Base-by-base conservation (phyloP, 2,113 vertebrate genomes). In the Benitochromis conjunctus region DNA sequence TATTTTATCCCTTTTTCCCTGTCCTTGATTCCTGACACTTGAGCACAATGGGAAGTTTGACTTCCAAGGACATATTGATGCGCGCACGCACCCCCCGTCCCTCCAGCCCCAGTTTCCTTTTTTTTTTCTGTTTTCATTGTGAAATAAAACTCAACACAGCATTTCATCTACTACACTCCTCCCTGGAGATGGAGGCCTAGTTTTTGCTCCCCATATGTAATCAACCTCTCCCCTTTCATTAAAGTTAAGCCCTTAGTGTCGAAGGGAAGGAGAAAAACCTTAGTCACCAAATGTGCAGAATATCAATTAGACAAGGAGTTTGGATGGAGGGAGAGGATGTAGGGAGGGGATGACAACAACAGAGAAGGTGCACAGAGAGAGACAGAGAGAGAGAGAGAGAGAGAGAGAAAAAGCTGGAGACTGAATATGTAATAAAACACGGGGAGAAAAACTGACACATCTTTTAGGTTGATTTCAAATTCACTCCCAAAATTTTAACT, bases 51-150 rank as follows among this genome's bases (percentile, higher is more conserved):
- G 91, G 91, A 94, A 94, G 90, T 94, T 86, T 62, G 82, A 94
- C 87, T 95, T 94, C 88, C 93, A 95, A 94, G 91, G 94, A 91
- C 88, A 88, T 55, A 84, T 31, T 81, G 86, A 85, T 87, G 90
- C 58, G 8, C 62, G 81, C 53, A 12, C 53, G 9, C 48, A 46
- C 36, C 31, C 38, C 41, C 41, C 4, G 5, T 9, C 12, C 1
- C 60, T 16, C 19, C 1, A 51, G 38, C 5, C 48, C 66, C 36
- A 62, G 38, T 48, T 55, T 34, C 13, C n/a, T 38, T 88, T 85
- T 80, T 36, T 5, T 31, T 6, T 19, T 88, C 87, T 86, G 29
- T 82, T 88, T 77, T 87, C 78, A 88, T 88, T 93, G 91, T 92
- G 90, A 90, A 91, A 88, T 86, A 92, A 92, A 92, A 90, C 74